phyloP scores from a whole-genome alignment of 2,113 vertebrate species.

The Misgurnus anguillicaudatus region DNA sequence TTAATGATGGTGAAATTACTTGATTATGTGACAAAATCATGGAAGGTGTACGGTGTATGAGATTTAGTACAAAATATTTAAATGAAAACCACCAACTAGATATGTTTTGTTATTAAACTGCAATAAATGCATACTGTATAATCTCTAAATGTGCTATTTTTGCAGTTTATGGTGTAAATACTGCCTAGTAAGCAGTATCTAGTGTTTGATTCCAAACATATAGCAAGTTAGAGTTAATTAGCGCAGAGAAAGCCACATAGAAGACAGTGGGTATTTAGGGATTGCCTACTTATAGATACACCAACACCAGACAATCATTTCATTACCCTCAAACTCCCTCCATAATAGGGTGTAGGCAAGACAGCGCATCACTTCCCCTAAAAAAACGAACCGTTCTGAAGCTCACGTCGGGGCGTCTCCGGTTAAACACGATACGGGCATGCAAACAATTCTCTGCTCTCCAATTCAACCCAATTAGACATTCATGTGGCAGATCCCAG shows the following conservation, averaged over 20 bases:
- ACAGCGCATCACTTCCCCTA: constrained; percentile 58
- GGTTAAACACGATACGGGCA: not conserved
- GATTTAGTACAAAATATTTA: too few relatives aligned
- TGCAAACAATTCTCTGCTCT: constrained; percentile 16
- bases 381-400: constrained; percentile 63
- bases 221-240: constrained; percentile 68
- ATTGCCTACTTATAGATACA: constrained; percentile 67
- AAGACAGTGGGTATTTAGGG: constrained; percentile 65
- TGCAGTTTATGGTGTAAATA: constrained; percentile 5
- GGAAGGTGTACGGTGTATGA: too few relatives aligned
- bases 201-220: constrained; percentile 37
- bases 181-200: not conserved
- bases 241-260: constrained; percentile 67
- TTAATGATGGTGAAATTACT: too few relatives aligned
- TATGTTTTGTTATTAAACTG: too few relatives aligned
- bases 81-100: too few relatives aligned
- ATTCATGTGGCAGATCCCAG: constrained; percentile 62
- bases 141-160: too few relatives aligned
- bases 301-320: constrained; percentile 78
- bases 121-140: too few relatives aligned
- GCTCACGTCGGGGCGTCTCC: not conserved
- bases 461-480: constrained; percentile 66
- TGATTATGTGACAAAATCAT: too few relatives aligned
- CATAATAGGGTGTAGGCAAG: constrained; percentile 64
- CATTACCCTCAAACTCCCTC: constrained; percentile 72